phyloP scores from a whole-genome alignment of 2,797 vertebrate species.

The Darevskia mixta region DNA sequence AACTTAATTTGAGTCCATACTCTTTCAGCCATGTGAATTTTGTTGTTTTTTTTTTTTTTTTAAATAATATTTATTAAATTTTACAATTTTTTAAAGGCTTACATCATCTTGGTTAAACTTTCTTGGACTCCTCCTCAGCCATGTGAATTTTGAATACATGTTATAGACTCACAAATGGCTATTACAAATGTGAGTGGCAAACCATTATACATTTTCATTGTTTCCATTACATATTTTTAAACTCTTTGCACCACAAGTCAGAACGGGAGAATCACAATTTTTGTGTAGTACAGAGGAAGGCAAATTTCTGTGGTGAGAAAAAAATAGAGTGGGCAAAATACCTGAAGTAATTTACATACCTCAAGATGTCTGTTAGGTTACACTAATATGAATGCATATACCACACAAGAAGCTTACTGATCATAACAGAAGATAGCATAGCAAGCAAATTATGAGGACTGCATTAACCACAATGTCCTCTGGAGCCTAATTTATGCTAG shows the following conservation, averaged over 20 bases:
- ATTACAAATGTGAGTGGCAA: slow-evolving; percentile 23
- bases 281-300: not conserved
- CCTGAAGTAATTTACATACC: not conserved
- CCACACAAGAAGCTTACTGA: not conserved
- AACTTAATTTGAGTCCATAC: slow-evolving; percentile 46
- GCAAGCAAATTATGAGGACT: not conserved
- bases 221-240: not conserved
- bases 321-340: not conserved
- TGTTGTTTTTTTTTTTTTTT: too few species aligned
- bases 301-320: not conserved
- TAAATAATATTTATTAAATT: too few species aligned
- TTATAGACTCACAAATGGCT: slow-evolving; percentile 48
- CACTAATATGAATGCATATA: not conserved
- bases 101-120: too few species aligned
- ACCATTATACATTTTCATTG: slow-evolving; percentile 28
- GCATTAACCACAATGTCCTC: not conserved
- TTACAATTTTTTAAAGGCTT: too few species aligned
- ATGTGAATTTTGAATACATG: slow-evolving; percentile 56
- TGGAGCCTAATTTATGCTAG: not conserved
- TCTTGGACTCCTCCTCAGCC: too few species aligned
- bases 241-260: not conserved
- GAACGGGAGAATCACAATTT: not conserved
- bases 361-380: not conserved
- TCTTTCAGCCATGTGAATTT: slow-evolving; percentile 49
- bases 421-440: not conserved